phyloP scores from a whole-genome alignment of 2,888 invertebrate genomes.

The Xylota sylvarum region DNA sequence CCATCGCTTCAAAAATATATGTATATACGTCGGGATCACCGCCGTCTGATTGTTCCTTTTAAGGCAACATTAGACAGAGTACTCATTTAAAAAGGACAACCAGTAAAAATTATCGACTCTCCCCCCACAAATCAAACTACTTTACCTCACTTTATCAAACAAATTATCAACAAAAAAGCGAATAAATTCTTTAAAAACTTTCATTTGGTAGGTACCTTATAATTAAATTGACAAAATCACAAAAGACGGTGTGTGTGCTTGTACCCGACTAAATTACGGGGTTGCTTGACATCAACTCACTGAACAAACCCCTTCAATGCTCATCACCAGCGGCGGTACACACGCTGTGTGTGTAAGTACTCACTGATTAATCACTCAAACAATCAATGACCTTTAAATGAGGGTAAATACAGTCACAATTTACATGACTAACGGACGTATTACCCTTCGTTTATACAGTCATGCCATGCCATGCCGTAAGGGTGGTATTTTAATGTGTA shows the following conservation, averaged over 20 bases:
- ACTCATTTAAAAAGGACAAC: no score
- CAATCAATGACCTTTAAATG: conserved; percentile 74
- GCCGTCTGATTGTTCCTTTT: no score
- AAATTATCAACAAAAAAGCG: neutral
- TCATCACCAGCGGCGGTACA: conserved; percentile 19
- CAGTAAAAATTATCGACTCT: no score
- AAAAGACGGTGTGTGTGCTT: conserved; percentile 27
- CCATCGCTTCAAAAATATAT: no score
- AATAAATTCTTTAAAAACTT: neutral
- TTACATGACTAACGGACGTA: conserved; percentile 61
- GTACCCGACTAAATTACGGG: conserved; percentile 45
- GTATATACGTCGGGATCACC: no score
- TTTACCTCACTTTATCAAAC: no score
- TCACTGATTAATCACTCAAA: conserved; percentile 72
- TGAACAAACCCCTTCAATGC: conserved; percentile 51
- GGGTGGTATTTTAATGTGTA: conserved; percentile 17
- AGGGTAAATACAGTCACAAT: conserved; percentile 68
- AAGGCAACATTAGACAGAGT: neutral
- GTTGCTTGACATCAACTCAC: conserved; percentile 32
- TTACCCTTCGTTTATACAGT: conserved; percentile 44
- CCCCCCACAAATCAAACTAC: no score
- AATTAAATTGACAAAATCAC: conserved; percentile 56
- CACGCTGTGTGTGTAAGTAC: conserved; percentile 34
- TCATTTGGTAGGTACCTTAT: conserved; percentile 16
- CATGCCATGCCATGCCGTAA: neutral